Conservation (phyloP, 2,888 invertebrate genomes). For the Gerris lacustris region DNA sequence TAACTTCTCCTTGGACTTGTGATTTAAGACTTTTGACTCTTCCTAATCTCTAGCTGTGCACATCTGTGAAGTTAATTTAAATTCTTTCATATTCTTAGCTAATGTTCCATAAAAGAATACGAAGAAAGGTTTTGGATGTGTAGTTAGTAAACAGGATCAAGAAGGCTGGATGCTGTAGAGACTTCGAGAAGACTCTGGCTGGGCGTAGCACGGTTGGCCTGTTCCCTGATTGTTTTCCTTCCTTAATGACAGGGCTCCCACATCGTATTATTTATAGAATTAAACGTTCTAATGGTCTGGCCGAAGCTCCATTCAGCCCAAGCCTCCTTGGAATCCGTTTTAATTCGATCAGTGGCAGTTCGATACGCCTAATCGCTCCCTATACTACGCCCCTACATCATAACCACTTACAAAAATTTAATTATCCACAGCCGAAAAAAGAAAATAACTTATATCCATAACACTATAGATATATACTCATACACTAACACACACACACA, state of each 20-base stretch:
- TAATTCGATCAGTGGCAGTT: constrained; percentile 3
- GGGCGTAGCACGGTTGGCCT: neutral
- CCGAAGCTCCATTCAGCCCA: neutral
- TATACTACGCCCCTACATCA: neutral
- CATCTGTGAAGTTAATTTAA: no score
- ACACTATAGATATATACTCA: no score
- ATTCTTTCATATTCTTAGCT: no score
- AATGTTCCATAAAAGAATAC: no score
- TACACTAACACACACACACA: no score
- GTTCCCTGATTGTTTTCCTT: constrained; percentile 22
- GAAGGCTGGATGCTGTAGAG: neutral
- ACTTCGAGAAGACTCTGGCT: neutral
- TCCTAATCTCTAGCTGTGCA: no score
- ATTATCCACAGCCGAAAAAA: neutral
- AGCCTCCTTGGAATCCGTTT: neutral
- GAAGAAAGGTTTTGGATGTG: no score
- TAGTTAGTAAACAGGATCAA: no score
- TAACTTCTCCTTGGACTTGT: no score
- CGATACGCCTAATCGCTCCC: constrained; percentile 1
- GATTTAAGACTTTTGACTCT: no score
- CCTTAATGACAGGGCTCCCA: constrained; percentile 22
- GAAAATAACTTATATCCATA: neutral
- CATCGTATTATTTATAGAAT: constrained; percentile 11
- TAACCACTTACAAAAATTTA: neutral
- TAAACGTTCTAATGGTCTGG: neutral